Base-by-base conservation (phyloP, 2,797 vertebrate genomes). In the Lacerta agilis region DNA sequence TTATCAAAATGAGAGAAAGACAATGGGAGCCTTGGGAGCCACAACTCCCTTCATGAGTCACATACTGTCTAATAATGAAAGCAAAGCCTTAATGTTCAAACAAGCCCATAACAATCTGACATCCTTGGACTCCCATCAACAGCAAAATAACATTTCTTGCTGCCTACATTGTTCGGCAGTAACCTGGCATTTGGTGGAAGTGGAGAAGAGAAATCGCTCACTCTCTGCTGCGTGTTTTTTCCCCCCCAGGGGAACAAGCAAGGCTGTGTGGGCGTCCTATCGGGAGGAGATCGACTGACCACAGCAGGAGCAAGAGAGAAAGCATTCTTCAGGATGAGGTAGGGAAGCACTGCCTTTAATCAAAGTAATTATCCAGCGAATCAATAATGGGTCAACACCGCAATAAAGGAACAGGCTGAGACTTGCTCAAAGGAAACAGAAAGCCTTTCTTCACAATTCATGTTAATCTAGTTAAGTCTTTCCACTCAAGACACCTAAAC, bases 331-430 rank as follows among this genome's bases (percentile, higher is more conserved):
- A 49, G 78, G 86, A 81, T 72, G 66, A 82, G 17, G 64, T 20
- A 78, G 72, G 86, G 78, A 82, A 77, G 20, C 81, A 77, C n/a
- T 78, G 73, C 45, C 64, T 92, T 88, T 88, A 79, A 92, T 88
- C 83, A 89, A 92, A 72, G 84, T 86, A 90, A 82, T 93, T 92
- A 91, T 89, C 91, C 81, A 88, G 89, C 78, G 82, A 91, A 87
- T 93, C 88, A 92, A 86, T 88, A 91, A 86, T 27, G 91, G 88
- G 72, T 77, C 66, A 91, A 55, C 45, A 85, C 84, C 72, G 33
- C 82, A 87, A 90, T 0, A 0, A 29, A 87, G 79, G 78, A 80
- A 86, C 75, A 93, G 83, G 87, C 18, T 81, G 0, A 15, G 71
- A 66, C 41, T 76, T 55, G 25, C 79, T 82, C 78, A 81, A 69